phyloP scores from a whole-genome alignment of 2,113 vertebrate genomes.

The Rhodinocichla rosea region DNA sequence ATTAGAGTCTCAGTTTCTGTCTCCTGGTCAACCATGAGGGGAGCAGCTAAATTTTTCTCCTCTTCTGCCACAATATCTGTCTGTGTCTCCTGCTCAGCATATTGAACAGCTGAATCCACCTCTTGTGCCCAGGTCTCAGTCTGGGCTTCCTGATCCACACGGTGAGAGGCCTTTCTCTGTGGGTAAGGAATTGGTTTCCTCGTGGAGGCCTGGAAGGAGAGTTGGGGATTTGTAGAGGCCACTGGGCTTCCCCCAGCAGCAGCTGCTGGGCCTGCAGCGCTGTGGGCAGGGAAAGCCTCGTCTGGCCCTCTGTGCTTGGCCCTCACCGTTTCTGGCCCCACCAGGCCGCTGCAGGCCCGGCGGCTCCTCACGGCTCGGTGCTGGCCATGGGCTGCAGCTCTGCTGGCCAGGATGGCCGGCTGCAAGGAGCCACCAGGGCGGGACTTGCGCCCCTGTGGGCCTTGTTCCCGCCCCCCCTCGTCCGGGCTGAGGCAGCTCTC shows the following conservation, averaged over 20 bases:
- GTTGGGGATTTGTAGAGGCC: not conserved
- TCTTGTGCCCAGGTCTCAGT: not conserved
- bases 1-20: not conserved
- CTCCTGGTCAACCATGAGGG: not conserved
- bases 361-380: not conserved
- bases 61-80: not conserved
- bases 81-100: not conserved
- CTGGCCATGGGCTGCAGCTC: not conserved
- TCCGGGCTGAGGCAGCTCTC: not conserved
- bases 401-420: not conserved
- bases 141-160: not conserved
- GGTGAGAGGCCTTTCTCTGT: not conserved
- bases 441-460: fast-evolving
- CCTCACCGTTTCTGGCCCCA: not conserved
- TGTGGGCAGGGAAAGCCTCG: not conserved
- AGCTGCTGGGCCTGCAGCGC: not conserved
- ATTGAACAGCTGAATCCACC: not conserved
- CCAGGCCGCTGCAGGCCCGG: not conserved
- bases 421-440: not conserved
- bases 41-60: not conserved
- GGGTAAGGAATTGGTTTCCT: not conserved
- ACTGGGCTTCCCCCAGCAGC: not conserved
- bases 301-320: fast-evolving
- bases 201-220: not conserved
- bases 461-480: fast-evolving